Evolutionary conservation across 1,140 invertebrate genomes (phyloP).

Genomic region (Cephus cinctus): DNA sequence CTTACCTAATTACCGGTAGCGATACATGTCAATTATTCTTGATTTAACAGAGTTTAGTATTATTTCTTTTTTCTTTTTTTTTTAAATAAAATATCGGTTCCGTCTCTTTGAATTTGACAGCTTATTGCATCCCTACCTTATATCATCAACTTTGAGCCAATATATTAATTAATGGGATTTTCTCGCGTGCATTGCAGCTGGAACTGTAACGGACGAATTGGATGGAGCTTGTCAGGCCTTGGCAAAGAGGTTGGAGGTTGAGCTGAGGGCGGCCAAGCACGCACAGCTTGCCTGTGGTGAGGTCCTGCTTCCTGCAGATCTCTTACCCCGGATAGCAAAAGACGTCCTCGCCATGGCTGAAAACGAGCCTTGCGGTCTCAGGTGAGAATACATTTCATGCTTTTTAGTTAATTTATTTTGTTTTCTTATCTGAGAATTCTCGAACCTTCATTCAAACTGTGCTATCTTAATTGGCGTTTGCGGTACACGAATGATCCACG

Average conservation of each 20-base stretch:
- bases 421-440: not conserved
- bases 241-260: slow-evolving; percentile 70
- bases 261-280: slow-evolving; percentile 74
- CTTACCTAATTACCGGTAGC: too few species aligned
- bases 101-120: too few species aligned
- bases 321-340: slow-evolving; percentile 71
- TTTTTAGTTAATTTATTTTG: slow-evolving; percentile 6
- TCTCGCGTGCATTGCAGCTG: slow-evolving; percentile 37
- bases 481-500: too few species aligned
- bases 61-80: too few species aligned
- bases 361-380: slow-evolving; percentile 79
- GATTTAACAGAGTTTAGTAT: too few species aligned
- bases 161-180: too few species aligned
- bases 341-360: slow-evolving; percentile 78
- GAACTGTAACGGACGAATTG: slow-evolving; percentile 42
- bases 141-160: too few species aligned
- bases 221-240: slow-evolving; percentile 57
- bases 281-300: slow-evolving; percentile 76
- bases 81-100: too few species aligned
- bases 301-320: slow-evolving; percentile 75
- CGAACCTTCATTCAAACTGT: too few species aligned
- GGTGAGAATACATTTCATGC: slow-evolving; percentile 34
- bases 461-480: too few species aligned
- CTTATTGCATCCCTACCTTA: too few species aligned
- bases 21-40: too few species aligned